Evolutionary conservation across 2,888 invertebrate species (phyloP), one percentile per base, ranked within the genome.

Genomic region (Endomychus coccineus): DNA sequence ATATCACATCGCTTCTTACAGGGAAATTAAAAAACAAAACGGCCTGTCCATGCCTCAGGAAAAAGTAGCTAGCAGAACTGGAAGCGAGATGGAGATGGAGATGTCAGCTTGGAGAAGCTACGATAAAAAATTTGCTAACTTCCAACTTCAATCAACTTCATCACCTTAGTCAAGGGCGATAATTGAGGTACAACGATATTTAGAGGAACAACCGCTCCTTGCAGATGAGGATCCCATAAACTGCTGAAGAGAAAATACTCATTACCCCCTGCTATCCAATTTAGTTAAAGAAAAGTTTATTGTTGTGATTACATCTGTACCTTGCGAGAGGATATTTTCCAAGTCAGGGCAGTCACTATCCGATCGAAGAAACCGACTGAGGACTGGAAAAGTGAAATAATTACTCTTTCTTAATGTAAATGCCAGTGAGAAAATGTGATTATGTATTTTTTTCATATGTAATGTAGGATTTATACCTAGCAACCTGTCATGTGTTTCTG

Each of bases 101-200:
- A 13, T 13, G n/a, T 32, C 23, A 9, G 11, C 25, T 27, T 32
- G 32, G 21, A 24, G 32, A 5, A 6, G 25, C 25, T 32, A 27
- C 11, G 32, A 5, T 10, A 32, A 32, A 32, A 23, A 32, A 32
- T 10, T 10, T 7, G 9, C 29, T n/a, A 13, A 10, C 9, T 6
- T 25, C 12, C 6, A 6, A 25, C 39, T n/a, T 17, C 15, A 29
- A 14, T 37, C 42, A 13, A 12, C 10, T 9, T 37, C 36, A 1
- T 32, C 41, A 19, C 27, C 37, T 11, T 30, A 34, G 4, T 44
- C 48, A 13, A 33, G 34, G 19, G 45, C 48, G 6, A 39, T 46
- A 15, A 41, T 48, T 10, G 43, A 44, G 21, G 36, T 40, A 2
- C 42, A 48, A 13, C 30, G 48, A 6, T 48, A 45, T 25, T 11